phyloP scores from a whole-genome alignment of 2,113 vertebrate species.

The Onychorhynchus coronatus region DNA sequence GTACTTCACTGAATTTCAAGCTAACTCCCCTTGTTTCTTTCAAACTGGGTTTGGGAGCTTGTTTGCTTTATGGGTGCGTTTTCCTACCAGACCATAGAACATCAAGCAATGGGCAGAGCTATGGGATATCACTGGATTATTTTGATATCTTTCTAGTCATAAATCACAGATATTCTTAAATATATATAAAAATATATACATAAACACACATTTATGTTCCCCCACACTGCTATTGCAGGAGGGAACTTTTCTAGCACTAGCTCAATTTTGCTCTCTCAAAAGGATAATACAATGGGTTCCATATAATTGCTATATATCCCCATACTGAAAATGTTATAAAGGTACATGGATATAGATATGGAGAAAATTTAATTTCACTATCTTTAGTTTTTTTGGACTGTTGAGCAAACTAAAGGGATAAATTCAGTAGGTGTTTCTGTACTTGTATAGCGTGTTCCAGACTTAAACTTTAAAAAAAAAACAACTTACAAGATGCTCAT shows the following conservation, averaged over 20 bases:
- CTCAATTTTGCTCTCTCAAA: neutral
- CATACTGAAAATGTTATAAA: neutral
- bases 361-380: neutral
- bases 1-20: neutral
- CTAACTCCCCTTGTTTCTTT: neutral
- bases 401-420: neutral
- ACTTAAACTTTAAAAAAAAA: neutral
- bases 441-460: neutral
- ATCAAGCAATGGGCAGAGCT: neutral
- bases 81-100: neutral
- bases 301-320: neutral
- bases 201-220: too few species aligned
- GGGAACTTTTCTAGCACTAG: neutral
- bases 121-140: fast-evolving
- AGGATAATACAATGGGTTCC: neutral
- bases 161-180: neutral
- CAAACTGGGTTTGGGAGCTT: neutral
- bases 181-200: too few species aligned
- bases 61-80: neutral
- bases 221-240: neutral
- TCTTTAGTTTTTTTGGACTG: neutral
- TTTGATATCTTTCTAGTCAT: neutral
- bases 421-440: neutral
- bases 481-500: neutral
- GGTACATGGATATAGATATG: neutral